Base-by-base conservation (phyloP, 2,113 vertebrate genomes). In the Boleophthalmus pectinirostris region DNA sequence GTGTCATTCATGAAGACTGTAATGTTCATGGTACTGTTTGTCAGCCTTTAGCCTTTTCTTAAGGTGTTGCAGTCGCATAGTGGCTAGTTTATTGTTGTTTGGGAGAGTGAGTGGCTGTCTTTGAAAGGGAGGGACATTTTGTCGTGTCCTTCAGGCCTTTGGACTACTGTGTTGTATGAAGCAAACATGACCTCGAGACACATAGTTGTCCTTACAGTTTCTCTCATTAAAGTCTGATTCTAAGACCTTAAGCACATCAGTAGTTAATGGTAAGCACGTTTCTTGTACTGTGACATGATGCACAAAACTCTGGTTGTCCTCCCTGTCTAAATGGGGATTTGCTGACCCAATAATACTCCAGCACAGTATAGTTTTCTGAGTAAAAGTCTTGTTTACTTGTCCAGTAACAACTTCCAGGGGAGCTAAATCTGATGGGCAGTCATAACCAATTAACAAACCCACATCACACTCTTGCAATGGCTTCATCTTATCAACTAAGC, bases 391-490 rank as follows among this genome's bases (percentile, higher is more conserved):
- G 4, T 4, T 29, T 2, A 29, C 29, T 29, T 29, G 2, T 2
- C 29, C 29, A 2, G 29, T 29, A 29, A 15, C 46, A 1, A 63
- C 47, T 12, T 72, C 69, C 3, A 63, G 46, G 8, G 68, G 78
- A 43, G 68, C 54, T 2, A 72, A 35, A 11, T 68, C 78, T 64
- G 54, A 35, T 2, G 73, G 79, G 5, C 73, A 77, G 9, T 76
- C 68, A 11, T 65, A 56, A 15, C 72, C 77, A 15, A 74, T 67
- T 47, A 81, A 24, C 0, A 84, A n/a, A 0, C 63, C 79, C 0
- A 81, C 75, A 7, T 73, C 73, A 45, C 43, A 81, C 7, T 81
- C 68, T 74, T 78, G 69, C 0, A 78, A 25, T 15, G 56, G n/a
- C 2, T 70, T 45, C 3, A 79, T 9, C 9, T 67, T 60, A 15